Percentiles rank a stretch among this genome's conserved stretches.
These are phyloP conservation scores for Plemyria rubiginata DNA, from an alignment of 2,888 invertebrate species.

Conservation along the genomic window DNA sequence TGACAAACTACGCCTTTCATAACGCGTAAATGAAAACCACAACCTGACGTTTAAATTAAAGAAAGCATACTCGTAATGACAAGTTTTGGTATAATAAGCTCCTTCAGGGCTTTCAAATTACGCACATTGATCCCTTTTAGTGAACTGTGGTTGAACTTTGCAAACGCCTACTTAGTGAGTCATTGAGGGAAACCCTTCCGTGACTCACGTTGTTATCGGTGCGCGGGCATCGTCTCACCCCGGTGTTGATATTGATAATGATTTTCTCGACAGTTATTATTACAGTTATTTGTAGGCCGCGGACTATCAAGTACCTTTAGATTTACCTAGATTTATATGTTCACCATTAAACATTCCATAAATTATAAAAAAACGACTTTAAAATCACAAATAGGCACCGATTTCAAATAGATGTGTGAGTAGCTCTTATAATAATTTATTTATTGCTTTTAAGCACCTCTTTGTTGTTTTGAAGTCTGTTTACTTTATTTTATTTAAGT, in stretches of 20 bases:
- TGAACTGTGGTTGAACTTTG: constrained; percentile 45
- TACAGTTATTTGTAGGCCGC: neutral
- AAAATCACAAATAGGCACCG: too few relatives aligned
- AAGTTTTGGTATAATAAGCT: constrained; percentile 32
- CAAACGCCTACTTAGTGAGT: constrained; percentile 59
- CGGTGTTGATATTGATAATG: constrained; percentile 63
- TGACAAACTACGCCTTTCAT: neutral
- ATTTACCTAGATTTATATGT: too few relatives aligned
- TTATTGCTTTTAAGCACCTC: too few relatives aligned
- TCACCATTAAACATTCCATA: too few relatives aligned
- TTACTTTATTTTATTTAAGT: too few relatives aligned
- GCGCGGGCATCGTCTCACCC: constrained; percentile 64
- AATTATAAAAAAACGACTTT: too few relatives aligned
- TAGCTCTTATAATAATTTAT: too few relatives aligned
- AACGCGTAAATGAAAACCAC: constrained; percentile 24
- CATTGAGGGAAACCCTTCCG: constrained; percentile 82
- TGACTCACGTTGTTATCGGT: constrained; percentile 78
- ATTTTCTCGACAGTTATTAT: constrained; percentile 46
- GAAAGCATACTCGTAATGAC: constrained; percentile 27
- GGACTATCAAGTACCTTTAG: neutral
- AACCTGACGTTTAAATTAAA: constrained; percentile 23
- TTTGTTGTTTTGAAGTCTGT: too few relatives aligned
- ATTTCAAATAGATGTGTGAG: too few relatives aligned
- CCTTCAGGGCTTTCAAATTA: constrained; percentile 39
- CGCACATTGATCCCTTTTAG: constrained; percentile 40